Conservation (phyloP, 2,888 invertebrate genomes). For the Sialis lutaria region DNA sequence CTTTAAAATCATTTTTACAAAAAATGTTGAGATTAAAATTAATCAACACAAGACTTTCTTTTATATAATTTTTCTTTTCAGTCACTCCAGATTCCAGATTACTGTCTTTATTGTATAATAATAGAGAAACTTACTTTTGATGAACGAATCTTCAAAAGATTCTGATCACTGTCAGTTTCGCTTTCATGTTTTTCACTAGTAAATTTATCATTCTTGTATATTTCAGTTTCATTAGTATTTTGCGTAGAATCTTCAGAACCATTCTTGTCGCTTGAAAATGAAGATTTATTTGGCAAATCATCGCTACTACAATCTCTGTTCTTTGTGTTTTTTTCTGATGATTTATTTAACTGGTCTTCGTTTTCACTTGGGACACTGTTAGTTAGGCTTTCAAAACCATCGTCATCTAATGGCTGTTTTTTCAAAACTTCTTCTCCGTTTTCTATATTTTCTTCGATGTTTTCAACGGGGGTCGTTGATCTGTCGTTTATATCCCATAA, state of each 20-base stretch:
- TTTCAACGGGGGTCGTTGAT: constrained; percentile 6
- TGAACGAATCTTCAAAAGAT: too few species aligned
- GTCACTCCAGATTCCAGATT: too few species aligned
- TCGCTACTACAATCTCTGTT: not conserved
- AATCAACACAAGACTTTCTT: too few species aligned
- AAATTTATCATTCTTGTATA: constrained; percentile 8
- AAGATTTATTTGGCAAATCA: not conserved
- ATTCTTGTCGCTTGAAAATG: not conserved
- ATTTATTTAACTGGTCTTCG: constrained; percentile 8
- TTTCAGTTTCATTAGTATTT: not conserved
- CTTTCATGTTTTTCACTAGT: constrained; percentile 11
- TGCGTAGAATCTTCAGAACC: not conserved
- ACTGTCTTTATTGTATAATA: too few species aligned
- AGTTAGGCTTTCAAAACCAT: constrained; percentile 73
- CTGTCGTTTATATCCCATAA: constrained; percentile 5
- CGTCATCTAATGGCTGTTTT: constrained; percentile 38
- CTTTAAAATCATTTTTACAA: too few species aligned
- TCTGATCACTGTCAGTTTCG: too few species aligned
- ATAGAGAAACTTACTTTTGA: too few species aligned
- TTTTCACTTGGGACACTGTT: constrained; percentile 29
- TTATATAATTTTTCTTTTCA: too few species aligned
- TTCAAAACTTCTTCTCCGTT: not conserved
- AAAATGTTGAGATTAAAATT: too few species aligned
- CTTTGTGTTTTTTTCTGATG: constrained; percentile 6
- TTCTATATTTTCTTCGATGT: not conserved